A percentile compares a stretch with the other conserved stretches of the same genome.
Conservation (phyloP, 2,888 invertebrate species). For the Trichogramma dendrolimi region DNA sequence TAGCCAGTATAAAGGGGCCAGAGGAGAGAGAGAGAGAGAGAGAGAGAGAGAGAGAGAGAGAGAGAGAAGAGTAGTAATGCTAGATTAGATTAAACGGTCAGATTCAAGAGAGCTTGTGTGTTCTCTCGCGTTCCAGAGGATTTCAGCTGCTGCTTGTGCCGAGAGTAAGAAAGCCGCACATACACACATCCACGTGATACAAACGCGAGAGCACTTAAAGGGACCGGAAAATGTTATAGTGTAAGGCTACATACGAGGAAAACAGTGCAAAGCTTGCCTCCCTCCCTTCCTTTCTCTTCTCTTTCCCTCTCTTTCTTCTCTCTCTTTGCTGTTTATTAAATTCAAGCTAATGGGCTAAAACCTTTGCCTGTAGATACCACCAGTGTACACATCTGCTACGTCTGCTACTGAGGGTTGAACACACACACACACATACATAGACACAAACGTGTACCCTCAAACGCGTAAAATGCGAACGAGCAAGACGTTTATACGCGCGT, state of each 20-base stretch:
- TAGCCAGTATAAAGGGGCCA: not conserved
- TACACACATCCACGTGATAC: too few species aligned
- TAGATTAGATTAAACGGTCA: conserved; percentile 15
- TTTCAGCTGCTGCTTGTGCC: not conserved
- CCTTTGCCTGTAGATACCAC: not conserved
- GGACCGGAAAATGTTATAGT: too few species aligned
- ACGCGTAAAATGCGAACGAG: too few species aligned
- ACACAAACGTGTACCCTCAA: too few species aligned
- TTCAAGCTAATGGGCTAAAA: conserved; percentile 17
- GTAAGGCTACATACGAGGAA: too few species aligned
- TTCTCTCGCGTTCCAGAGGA: too few species aligned
- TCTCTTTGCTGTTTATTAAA: conserved; percentile 24
- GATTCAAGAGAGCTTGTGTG: not conserved
- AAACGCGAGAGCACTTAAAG: too few species aligned
- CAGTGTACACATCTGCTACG: not conserved
- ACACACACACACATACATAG: too few species aligned
- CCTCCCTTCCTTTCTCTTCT: too few species aligned
- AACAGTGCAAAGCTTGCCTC: too few species aligned
- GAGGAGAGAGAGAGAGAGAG: not conserved
- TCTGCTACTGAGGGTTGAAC: not conserved
- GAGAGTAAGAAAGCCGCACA: conserved; percentile 7
- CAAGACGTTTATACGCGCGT: too few species aligned
- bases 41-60: not conserved
- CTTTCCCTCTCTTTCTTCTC: not conserved
- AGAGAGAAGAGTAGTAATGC: not conserved